Evolutionary conservation across 2,797 vertebrate genomes (phyloP), one percentile per base, ranked within the genome.

Genomic region (Mico argentatus): DNA sequence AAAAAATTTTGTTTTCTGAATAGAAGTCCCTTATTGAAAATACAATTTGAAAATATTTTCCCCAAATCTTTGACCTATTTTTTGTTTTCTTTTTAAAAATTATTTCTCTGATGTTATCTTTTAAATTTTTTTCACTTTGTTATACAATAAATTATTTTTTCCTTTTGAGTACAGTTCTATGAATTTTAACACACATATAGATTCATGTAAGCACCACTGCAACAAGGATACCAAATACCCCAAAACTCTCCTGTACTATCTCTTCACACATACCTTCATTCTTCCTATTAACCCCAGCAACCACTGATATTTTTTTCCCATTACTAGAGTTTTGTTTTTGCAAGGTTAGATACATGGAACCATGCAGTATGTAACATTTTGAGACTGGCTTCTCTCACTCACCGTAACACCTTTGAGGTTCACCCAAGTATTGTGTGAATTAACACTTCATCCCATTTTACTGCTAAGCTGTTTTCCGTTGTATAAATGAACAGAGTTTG

Each of bases 331-430:
- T 80, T 57, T 73, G 9, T 75, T 46, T 90, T 75, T 90, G 86
- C 64, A 81, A 96, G 17, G 55, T 90, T 94, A 96, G 86, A 87
- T 55, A 86, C 57, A 81, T 36, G 26, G 5, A 82, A 64, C 48
- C 67, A 83, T 27, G 48, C 11, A 94, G 8, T 46, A 90, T 67
- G 26, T 75, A 19, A 85, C 75, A 46, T 67, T 91, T 90, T 82
- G 39, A 87, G n/a, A 91, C 30, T 41, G 41, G 39, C 57, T 88
- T 96, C n/a, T 64, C 79, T 83, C 27, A 81, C 20, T 93, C 36
- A 82, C 20, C 48, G 41, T 72, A 79, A 84, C 1, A 5, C 50
- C 41, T 86, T 33, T 85, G 91, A 90, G 33, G 90, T 75, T 85
- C 36, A 85, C 27, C 64, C 61, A 80, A 85, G 44, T 55, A 90